Conservation (phyloP, 2,797 vertebrate species). For the Fratercula arctica region DNA sequence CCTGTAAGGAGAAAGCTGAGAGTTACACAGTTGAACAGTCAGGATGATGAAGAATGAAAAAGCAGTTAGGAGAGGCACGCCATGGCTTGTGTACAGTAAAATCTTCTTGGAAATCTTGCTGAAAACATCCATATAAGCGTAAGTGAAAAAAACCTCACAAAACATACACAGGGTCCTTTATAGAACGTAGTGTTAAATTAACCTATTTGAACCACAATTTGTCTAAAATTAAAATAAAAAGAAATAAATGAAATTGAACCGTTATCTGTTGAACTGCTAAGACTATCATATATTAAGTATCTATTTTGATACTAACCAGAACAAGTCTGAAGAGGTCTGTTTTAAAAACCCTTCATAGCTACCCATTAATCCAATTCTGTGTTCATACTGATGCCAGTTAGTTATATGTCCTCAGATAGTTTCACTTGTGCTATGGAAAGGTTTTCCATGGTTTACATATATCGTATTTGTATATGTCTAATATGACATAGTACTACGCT, state of each 20-base stretch:
- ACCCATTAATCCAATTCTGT: neutral
- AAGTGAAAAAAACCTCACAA: neutral
- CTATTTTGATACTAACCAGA: neutral
- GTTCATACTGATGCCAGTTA: neutral
- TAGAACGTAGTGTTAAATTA: neutral
- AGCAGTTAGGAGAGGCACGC: neutral
- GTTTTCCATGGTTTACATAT: neutral
- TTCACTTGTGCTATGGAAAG: neutral
- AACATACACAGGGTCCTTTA: neutral
- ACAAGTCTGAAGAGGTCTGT: neutral
- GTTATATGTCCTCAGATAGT: neutral
- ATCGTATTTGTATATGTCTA: accelerated
- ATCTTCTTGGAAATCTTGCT: neutral
- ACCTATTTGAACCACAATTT: neutral
- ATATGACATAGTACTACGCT: neutral
- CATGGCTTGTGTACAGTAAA: neutral
- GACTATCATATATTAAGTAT: neutral
- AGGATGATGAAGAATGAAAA: neutral
- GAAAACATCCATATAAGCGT: neutral
- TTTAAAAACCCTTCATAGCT: neutral
- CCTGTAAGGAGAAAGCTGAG: neutral
- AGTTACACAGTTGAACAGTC: neutral
- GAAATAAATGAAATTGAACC: neutral
- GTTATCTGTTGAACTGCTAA: neutral
- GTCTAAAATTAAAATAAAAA: neutral